Evolutionary conservation across 2,888 invertebrate species (phyloP).

Genomic region (Tricholauxania praeusta): DNA sequence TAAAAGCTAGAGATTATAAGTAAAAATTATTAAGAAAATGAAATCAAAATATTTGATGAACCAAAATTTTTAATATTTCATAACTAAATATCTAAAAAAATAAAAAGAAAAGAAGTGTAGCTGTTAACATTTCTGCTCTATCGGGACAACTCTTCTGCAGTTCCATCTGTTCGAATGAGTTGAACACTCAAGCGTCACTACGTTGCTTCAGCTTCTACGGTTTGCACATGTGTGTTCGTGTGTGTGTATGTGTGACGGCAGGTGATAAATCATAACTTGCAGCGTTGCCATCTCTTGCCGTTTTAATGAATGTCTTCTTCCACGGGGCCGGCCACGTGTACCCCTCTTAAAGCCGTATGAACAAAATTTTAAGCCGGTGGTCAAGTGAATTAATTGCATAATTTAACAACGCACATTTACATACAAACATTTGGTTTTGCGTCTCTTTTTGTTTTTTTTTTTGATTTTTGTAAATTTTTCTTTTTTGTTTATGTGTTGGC

Average conservation of each 20-base stretch:
- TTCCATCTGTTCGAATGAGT: too few relatives aligned
- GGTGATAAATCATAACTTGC: neutral
- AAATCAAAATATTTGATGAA: too few relatives aligned
- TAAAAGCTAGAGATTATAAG: too few relatives aligned
- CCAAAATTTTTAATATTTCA: too few relatives aligned
- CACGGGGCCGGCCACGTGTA: slow-evolving; percentile 59
- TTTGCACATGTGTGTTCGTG: slow-evolving; percentile 30
- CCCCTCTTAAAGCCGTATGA: slow-evolving; percentile 56
- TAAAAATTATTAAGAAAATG: too few relatives aligned
- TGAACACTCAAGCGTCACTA: too few relatives aligned
- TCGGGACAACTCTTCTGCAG: neutral
- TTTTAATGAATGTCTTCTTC: slow-evolving; percentile 28
- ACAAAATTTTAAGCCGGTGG: slow-evolving; percentile 66
- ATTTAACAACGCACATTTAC: slow-evolving; percentile 15
- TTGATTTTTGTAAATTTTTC: slow-evolving; percentile 26
- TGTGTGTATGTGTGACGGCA: slow-evolving; percentile 29
- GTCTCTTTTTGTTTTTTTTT: slow-evolving; percentile 27
- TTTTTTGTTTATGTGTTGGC: slow-evolving; percentile 30
- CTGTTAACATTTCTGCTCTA: neutral
- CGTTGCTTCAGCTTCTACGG: slow-evolving; percentile 8
- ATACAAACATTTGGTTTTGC: slow-evolving; percentile 39
- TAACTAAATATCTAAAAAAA: too few relatives aligned
- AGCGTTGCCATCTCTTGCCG: neutral
- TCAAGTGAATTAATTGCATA: slow-evolving; percentile 57
- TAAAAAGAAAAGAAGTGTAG: too few relatives aligned